Base-by-base conservation (phyloP, 2,797 vertebrate species). In the Sebastes wilsoni region DNA sequence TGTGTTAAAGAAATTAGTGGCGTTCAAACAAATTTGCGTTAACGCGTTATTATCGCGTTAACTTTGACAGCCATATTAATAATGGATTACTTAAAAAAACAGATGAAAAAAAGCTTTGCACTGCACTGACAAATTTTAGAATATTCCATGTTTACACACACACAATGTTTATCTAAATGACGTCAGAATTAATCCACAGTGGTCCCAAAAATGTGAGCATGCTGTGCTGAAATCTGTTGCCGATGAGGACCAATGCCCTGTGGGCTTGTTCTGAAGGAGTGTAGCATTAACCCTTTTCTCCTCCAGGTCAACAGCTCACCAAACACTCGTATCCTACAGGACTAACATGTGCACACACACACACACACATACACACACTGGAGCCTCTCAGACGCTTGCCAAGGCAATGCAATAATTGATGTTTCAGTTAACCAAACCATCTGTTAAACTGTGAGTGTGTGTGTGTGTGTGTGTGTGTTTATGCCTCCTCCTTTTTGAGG, bases 371-470 rank as follows among this genome's bases (percentile, higher is more conserved):
- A 77, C 81, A 81, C 83, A 64, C 83, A 83, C 88, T 30, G 80
- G 80, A 88, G 87, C 76, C 81, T 88, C 81, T 77, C 82, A 79
- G 61, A 89, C 38, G 81, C 92, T 90, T 92, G 93, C 94, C 94
- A 95, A 95, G 91, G 91, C 92, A 91, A 92, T 84, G 89, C 87
- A 93, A 93, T 94, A 95, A 95, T 95, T 94, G 94, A 95, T 95
- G 95, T 94, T 95, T 94, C 92, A 88, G 93, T 96, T 95, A 95
- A 94, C 88, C 90, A 92, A 95, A 95, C 94, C 95, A 96, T 96
- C 96, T 96, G 96, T 94, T 94, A 94, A 88, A 87, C 75, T 78
- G 92, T 66, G 79, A 82, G 83, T 77, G 72, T 27, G 58, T 67
- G 69, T 5, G 61, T 60, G n/a, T n/a, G n/a, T n/a, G n/a, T n/a